Evolutionary conservation across 2,797 vertebrate species (phyloP), one percentile per base, ranked within the genome.

Genomic region (Tolypeutes matacus): DNA sequence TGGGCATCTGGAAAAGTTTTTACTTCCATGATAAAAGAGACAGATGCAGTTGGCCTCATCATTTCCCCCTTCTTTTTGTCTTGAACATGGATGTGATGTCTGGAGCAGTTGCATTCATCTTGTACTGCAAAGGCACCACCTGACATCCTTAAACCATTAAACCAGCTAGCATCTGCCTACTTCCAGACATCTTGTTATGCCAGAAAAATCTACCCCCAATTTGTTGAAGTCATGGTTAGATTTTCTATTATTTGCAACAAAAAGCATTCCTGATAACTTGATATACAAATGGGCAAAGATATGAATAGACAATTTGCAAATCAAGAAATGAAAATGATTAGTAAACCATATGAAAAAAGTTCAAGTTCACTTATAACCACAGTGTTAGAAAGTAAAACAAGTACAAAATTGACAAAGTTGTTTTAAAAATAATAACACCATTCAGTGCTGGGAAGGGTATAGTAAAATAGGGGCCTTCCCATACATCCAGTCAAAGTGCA

Each of bases 321-420:
- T 65, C 53, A 72, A 77, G 73, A 93, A 93, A 67, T 60, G 3
- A 25, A 46, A 72, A 86, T 77, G 46, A 72, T n/a, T 53, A 53
- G 51, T 53, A 53, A 53, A 53, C 39, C 51, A 53, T 53, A 53
- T 17, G 49, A 15, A 53, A 86, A 77, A 58, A 76, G 42, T 81
- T 81, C 21, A 86, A 82, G 23, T 80, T 81, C 29, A 75, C 65
- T 17, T 92, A 58, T 46, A 94, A 53, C 39, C 76, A 86, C 60
- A 87, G 23, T 31, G 46, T 70, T 92, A 92, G 81, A 94, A 86
- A 89, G 77, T 70, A 89, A 86, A 72, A 86, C 11, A 86, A 94
- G 21, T 34, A 67, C 34, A 60, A 95, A 89, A 77, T 70, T 83
- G 34, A 46, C 8, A 86, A 85, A 64, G 23, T 86, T 34, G 51